A percentile compares a stretch with the other conserved stretches of the same genome.
phyloP scores from a whole-genome alignment of 2,888 invertebrate genomes.

The Limnephilus rhombicus region DNA sequence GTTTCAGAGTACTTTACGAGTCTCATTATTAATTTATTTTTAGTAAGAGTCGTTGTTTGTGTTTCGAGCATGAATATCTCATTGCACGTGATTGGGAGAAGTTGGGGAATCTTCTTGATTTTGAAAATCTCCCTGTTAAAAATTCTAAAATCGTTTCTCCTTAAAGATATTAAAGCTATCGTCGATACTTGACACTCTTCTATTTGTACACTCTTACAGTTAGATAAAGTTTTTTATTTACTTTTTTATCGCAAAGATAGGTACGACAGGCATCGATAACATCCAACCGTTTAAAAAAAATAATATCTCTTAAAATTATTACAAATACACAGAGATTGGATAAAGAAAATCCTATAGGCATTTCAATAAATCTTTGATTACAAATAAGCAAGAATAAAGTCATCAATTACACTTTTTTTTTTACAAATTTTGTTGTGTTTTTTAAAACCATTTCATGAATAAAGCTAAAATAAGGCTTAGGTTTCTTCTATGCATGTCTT shows the following conservation, averaged over 20 bases:
- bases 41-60: background rate
- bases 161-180: background rate
- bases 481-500: background rate
- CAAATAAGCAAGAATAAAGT: background rate
- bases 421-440: too few relatives aligned
- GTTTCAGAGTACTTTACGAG: background rate
- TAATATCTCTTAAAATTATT: background rate
- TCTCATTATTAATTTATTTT: background rate
- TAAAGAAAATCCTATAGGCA: background rate
- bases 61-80: background rate
- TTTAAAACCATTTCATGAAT: background rate
- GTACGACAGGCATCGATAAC: background rate
- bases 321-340: background rate
- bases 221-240: background rate
- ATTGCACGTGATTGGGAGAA: background rate
- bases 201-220: background rate
- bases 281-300: background rate
- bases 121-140: background rate
- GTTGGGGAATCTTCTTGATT: background rate
- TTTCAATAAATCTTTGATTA: background rate
- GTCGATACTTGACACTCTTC: background rate
- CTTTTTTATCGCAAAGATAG: background rate
- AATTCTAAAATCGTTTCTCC: background rate
- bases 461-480: background rate
- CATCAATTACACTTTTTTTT: background rate